Evolutionary conservation across 2,113 vertebrate species (phyloP), one percentile per base, ranked within the genome.

Genomic region (Willisornis vidua): DNA sequence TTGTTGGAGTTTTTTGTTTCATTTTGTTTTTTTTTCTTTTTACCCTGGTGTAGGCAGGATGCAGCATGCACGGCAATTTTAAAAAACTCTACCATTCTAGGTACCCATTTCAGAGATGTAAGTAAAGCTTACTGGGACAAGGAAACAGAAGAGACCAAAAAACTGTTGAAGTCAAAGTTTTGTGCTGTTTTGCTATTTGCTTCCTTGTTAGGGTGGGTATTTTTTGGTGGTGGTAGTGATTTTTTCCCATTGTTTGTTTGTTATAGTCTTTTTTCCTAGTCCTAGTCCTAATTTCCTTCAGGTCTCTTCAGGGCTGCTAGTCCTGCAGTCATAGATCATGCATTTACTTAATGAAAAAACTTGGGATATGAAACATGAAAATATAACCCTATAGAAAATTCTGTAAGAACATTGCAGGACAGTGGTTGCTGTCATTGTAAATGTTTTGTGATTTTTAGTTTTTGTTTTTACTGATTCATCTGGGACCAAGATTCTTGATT

Each of bases 301-400:
- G 11, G 12, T 57, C 26, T 52, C 16, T 72, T 46, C 59, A 19
- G 9, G 13, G 67, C 33, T 94, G 24, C 6, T 8, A 67, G 33
- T 61, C 19, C 15, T 68, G 8, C 1, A 2, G 13, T 37, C n/a
- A n/a, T 20, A 87, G 31, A 29, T 24, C 5, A 67, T 0, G 0
- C 7, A 20, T 12, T 41, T 78, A 23, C 35, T 74, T 67, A 39
- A 67, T 39, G 35, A 87, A 35, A 52, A 75, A 85, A 46, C 2
- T n/a, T 25, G 19, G 8, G 5, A 58, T 59, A 39, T 54, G 17
- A 63, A 90, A 72, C 49, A 37, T 10, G 5, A 84, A 87, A 63
- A 55, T 37, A 55, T n/a, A 45, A 8, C 7, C 10, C 10, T 39
- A 6, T 52, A 51, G 52, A 81, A 96, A 78, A 62, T 25, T 9